Percentiles rank a stretch among this genome's conserved stretches.
These are phyloP conservation scores for Bucorvus abyssinicus DNA, from an alignment of 2,797 vertebrate genomes.

Conservation along the genomic window DNA sequence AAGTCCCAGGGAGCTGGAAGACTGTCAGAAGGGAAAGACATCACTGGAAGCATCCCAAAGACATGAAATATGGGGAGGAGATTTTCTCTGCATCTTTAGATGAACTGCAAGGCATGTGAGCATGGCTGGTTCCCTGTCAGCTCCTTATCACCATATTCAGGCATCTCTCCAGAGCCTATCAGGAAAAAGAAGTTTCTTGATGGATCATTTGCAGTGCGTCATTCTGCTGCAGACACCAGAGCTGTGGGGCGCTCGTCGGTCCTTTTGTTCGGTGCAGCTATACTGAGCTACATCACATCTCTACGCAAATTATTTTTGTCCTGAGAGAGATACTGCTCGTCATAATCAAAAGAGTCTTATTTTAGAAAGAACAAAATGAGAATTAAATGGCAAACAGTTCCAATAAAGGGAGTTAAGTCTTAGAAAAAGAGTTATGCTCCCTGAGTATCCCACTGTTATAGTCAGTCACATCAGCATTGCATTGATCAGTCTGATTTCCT, in stretches of 20 bases:
- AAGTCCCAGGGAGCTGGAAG: not conserved
- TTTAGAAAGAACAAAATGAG: not conserved
- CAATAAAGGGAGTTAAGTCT: not conserved
- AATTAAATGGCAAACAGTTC: not conserved
- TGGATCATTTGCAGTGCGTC: not conserved
- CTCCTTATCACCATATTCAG: not conserved
- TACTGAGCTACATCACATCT: not conserved
- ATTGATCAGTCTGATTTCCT: not conserved
- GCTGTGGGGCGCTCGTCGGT: not conserved
- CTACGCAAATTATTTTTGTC: not conserved
- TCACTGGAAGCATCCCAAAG: slow-evolving; percentile 9
- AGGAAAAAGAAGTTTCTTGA: not conserved
- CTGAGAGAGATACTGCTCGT: not conserved
- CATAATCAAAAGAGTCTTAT: not conserved
- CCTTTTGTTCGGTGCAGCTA: not conserved
- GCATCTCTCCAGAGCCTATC: not conserved
- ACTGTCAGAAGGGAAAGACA: slow-evolving; percentile 7
- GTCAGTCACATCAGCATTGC: not conserved
- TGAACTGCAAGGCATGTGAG: not conserved
- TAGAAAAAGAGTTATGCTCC: not conserved
- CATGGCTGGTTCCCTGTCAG: slow-evolving; percentile 8
- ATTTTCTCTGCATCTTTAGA: not conserved
- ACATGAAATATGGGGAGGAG: not conserved
- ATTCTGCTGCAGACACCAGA: not conserved
- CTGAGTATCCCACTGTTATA: not conserved